Percentiles rank a stretch among this genome's conserved stretches.
phyloP scores from a whole-genome alignment of 2,888 invertebrate species.

The Polymixis lichenea region DNA sequence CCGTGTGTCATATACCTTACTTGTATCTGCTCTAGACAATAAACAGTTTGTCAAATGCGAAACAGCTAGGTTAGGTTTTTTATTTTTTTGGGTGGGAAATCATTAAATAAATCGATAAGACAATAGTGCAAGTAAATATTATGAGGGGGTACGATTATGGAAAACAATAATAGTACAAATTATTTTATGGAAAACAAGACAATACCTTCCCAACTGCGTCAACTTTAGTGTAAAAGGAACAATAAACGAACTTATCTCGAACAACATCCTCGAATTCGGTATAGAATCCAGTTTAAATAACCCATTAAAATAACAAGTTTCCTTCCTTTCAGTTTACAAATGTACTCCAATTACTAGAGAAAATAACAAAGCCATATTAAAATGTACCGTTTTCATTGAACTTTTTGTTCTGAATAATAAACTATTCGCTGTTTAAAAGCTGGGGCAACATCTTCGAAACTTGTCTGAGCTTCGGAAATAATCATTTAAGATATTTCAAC shows the following conservation, averaged over 20 bases:
- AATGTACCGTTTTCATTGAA: conserved; percentile 29
- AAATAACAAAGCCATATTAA: conserved; percentile 31
- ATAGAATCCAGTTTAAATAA: conserved; percentile 2
- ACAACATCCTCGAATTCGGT: conserved; percentile 1
- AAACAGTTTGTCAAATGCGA: too few relatives aligned
- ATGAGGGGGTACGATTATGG: too few relatives aligned
- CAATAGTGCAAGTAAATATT: too few relatives aligned
- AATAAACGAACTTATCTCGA: not conserved
- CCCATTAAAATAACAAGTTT: conserved; percentile 34
- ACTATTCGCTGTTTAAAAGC: conserved; percentile 47
- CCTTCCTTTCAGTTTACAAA: conserved; percentile 8
- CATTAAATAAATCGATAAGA: too few relatives aligned
- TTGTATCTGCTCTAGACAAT: too few relatives aligned
- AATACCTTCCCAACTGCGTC: too few relatives aligned
- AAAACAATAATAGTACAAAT: too few relatives aligned
- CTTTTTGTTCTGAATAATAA: conserved; percentile 44
- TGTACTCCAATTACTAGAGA: conserved; percentile 26
- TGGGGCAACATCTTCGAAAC: conserved; percentile 31
- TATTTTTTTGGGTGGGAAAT: too few relatives aligned
- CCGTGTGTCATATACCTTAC: too few relatives aligned
- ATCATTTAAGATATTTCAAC: conserved; percentile 41
- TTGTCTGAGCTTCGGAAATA: conserved; percentile 36
- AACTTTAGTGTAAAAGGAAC: not conserved
- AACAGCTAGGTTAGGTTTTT: too few relatives aligned
- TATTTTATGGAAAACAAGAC: too few relatives aligned